Base-by-base conservation (phyloP, 2,113 vertebrate genomes). In the Macquaria ambigua region DNA sequence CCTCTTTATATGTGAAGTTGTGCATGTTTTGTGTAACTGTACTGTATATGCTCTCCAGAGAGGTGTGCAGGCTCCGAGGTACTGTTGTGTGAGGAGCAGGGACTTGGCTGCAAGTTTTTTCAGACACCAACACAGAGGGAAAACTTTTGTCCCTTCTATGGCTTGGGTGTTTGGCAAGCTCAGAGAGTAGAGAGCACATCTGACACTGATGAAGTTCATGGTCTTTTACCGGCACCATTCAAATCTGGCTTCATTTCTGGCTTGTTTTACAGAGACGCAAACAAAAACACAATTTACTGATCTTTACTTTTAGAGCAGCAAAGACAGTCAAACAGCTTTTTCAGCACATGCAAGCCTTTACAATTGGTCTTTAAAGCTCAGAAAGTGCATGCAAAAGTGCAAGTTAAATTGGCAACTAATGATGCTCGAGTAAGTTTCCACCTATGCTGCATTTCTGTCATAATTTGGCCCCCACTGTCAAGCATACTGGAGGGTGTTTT, bases 381-480 rank as follows among this genome's bases (percentile, higher is more conserved):
- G 78, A 63, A 84, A 81, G 66, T 79, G 71, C 74, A 82, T 79
- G 67, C 61, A 89, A 58, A 46, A 74, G 82, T 79, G 34, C 34
- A 34, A 4, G 34, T 34, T 59, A 71, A 91, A 87, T 31, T 75
- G 80, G 75, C 76, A 59, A 55, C 46, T 80, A 11, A 12, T 66
- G 50, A 84, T 48, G 74, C 79, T 25, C 61, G 31, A 79, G 56
- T 81, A 70, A 89, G 66, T 94, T 93, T 94, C 93, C 93, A 91
- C 85, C 84, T 79, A 86, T 89, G 81, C 70, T 91, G 89, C 94
- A 82, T 90, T 91, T 93, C 87, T 93, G 88, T 90, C 87, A 89
- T 83, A 78, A 70, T 72, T 91, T 72, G 84, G 80, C 80, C 82
- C 28, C 62, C 53, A 56, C 70, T 53, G 87, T 84, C 83, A 46